Percentiles rank a stretch among this genome's conserved stretches.
Evolutionary conservation across 2,113 vertebrate genomes (phyloP).

Genomic region (Rattus rattus): DNA sequence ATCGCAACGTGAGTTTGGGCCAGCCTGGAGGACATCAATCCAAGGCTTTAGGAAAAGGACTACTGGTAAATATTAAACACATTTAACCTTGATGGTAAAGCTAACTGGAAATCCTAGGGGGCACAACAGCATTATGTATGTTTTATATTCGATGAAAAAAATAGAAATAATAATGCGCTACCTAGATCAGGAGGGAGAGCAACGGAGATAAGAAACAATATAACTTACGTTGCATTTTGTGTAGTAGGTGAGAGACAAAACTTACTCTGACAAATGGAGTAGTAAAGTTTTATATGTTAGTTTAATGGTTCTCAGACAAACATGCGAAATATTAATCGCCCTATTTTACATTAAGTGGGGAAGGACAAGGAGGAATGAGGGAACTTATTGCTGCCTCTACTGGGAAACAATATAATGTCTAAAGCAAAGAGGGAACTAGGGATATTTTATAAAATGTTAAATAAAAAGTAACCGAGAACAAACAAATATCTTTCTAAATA

Average conservation of each 20-base stretch:
- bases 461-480: conserved; percentile 33
- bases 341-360: not conserved
- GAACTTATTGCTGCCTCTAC: not conserved
- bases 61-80: not conserved
- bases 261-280: not conserved
- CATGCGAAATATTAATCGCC: not conserved
- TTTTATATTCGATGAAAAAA: not conserved
- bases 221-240: not conserved
- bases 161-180: not conserved
- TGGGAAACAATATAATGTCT: not conserved
- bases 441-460: conserved; percentile 18
- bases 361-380: not conserved
- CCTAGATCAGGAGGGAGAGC: not conserved
- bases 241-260: not conserved
- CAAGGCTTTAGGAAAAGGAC: not conserved
- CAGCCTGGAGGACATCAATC: not conserved
- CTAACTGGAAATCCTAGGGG: not conserved
- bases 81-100: conserved; percentile 13
- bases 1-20: not conserved
- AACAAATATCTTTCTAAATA: conserved; percentile 35
- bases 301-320: not conserved
- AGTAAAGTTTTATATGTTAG: not conserved
- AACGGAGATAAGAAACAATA: not conserved
- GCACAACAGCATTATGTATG: not conserved
- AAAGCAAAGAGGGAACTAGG: conserved; percentile 8